Evolutionary conservation across 2,888 invertebrate genomes (phyloP).

Genomic region (Cerastis rubricosa): DNA sequence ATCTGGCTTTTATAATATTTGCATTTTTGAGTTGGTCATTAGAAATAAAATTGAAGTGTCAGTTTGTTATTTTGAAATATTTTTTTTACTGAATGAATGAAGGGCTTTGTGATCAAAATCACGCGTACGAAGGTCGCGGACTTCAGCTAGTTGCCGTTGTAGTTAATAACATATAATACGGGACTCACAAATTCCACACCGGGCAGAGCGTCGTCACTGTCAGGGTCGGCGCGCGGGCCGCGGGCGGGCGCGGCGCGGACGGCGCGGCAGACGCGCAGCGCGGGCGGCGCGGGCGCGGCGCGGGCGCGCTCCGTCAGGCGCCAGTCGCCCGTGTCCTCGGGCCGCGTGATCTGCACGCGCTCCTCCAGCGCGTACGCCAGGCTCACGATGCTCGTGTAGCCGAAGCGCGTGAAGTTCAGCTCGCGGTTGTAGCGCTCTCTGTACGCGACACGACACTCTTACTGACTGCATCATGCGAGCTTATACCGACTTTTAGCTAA

Average conservation of each 20-base stretch:
- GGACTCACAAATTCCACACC: slow-evolving; percentile 79
- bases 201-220: slow-evolving; percentile 81
- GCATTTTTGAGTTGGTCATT: too few relatives aligned
- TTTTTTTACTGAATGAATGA: too few relatives aligned
- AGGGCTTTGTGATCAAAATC: too few relatives aligned
- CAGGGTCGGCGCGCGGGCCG: slow-evolving; percentile 40
- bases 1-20: neutral
- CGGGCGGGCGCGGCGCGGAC: slow-evolving; percentile 30
- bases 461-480: neutral
- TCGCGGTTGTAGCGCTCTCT: slow-evolving; percentile 81
- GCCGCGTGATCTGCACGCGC: slow-evolving; percentile 67
- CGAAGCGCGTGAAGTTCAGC: slow-evolving; percentile 78
- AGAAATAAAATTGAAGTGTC: too few relatives aligned
- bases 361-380: slow-evolving; percentile 74
- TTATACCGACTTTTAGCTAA: neutral
- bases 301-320: slow-evolving; percentile 55
- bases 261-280: slow-evolving; percentile 32
- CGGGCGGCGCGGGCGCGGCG: slow-evolving; percentile 31
- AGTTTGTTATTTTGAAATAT: too few relatives aligned
- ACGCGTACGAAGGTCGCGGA: too few relatives aligned
- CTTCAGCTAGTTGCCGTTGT: too few relatives aligned
- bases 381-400: slow-evolving; percentile 79
- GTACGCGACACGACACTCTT: neutral
- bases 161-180: too few relatives aligned
- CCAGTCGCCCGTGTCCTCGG: slow-evolving; percentile 72